Percentiles rank a stretch among this genome's conserved stretches.
phyloP scores from a whole-genome alignment of 2,888 invertebrate genomes.

The Drosophila mulleri region DNA sequence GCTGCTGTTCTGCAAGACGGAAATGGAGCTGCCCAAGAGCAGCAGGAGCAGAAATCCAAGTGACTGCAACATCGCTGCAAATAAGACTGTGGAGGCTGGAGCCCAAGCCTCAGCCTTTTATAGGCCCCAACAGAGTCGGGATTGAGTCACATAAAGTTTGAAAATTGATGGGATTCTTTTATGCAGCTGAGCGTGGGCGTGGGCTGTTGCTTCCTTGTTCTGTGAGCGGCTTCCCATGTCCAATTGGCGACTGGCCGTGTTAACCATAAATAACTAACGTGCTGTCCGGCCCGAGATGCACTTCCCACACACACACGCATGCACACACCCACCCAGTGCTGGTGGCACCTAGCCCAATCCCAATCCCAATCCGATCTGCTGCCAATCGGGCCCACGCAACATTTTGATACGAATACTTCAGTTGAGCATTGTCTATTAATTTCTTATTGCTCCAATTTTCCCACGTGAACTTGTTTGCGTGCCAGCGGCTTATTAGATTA shows the following conservation, averaged over 20 bases:
- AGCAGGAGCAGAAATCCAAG: constrained; percentile 35
- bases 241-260: constrained; percentile 51
- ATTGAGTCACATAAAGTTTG: constrained; percentile 60
- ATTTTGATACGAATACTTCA: constrained; percentile 10
- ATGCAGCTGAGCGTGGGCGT: constrained; percentile 49
- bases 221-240: constrained; percentile 68
- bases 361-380: constrained; percentile 11
- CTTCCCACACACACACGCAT: constrained; percentile 81
- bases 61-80: constrained; percentile 48
- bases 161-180: constrained; percentile 65
- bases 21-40: constrained; percentile 5
- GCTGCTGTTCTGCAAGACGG: neutral
- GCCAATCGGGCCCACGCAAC: constrained; percentile 35
- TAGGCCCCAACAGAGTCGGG: constrained; percentile 43
- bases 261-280: constrained; percentile 70
- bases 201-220: constrained; percentile 46
- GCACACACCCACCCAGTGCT: constrained; percentile 56
- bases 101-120: constrained; percentile 56
- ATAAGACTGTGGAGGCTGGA: constrained; percentile 50
- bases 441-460: constrained; percentile 78
- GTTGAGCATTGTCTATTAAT: constrained; percentile 36
- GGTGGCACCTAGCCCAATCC: constrained; percentile 13
- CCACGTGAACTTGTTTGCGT: constrained; percentile 83
- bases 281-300: neutral
- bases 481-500: constrained; percentile 81